Conservation (phyloP, 2,797 vertebrate genomes). For the Bucorvus abyssinicus region DNA sequence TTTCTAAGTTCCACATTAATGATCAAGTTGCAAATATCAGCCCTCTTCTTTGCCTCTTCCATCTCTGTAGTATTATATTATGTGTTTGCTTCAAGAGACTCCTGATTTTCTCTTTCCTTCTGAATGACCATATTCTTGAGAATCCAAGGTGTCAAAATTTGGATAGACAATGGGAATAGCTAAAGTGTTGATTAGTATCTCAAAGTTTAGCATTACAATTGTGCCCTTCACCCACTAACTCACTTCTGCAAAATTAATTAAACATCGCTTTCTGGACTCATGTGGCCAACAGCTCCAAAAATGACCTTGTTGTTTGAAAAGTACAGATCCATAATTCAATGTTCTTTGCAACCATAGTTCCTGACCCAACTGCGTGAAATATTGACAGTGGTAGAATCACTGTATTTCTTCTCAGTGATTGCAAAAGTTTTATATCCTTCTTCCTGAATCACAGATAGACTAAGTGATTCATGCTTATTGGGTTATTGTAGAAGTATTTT, state of each 20-base stretch:
- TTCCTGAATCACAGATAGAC: neutral
- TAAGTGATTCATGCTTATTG: neutral
- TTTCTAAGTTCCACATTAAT: neutral
- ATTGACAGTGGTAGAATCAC: neutral
- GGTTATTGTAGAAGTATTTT: neutral
- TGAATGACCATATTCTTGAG: neutral
- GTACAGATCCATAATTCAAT: constrained; percentile 5
- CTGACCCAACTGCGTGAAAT: neutral
- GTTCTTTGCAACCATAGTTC: neutral
- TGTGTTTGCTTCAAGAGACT: neutral
- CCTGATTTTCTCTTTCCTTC: neutral
- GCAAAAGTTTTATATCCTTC: neutral
- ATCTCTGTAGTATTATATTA: neutral
- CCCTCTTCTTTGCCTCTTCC: neutral
- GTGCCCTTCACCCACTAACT: neutral
- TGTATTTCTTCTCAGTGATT: neutral
- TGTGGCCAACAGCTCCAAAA: neutral
- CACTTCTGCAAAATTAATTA: neutral
- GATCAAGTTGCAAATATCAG: neutral
- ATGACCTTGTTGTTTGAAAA: neutral
- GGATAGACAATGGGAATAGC: neutral
- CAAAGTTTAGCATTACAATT: neutral
- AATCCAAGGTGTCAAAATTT: neutral
- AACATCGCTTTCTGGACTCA: neutral
- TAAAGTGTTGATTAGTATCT: neutral